A percentile compares a stretch with the other conserved stretches of the same genome.
These are phyloP conservation scores for Actinia equina DNA, from an alignment of 64 coral and sea anemone species.

Conservation along the genomic window DNA sequence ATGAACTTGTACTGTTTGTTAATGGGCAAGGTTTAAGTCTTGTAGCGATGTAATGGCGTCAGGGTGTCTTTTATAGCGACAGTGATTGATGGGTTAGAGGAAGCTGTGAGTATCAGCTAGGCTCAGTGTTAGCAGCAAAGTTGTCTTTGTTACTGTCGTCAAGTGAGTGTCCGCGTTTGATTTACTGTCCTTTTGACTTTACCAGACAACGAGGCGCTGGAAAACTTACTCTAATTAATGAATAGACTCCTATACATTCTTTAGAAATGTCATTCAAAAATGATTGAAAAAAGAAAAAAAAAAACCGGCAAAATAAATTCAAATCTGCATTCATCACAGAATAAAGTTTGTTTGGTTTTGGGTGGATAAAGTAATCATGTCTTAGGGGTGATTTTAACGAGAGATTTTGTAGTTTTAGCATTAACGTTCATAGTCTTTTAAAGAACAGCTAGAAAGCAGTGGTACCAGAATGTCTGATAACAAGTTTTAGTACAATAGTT, in stretches of 20 bases:
- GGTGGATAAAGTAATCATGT: too few relatives aligned
- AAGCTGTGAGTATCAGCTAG: neutral
- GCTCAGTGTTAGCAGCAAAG: neutral
- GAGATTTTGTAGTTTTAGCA: neutral
- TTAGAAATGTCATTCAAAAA: neutral
- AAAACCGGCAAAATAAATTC: neutral
- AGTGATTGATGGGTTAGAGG: neutral
- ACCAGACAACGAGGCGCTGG: conserved; percentile 9
- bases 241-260: neutral
- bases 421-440: too few relatives aligned
- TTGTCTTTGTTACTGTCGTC: neutral
- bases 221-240: conserved; percentile 4
- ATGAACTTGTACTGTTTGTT: neutral
- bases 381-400: neutral
- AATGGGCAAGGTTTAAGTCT: neutral
- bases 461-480: neutral
- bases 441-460: neutral
- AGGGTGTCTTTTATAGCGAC: neutral
- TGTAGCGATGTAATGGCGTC: neutral
- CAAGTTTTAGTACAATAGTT: neutral
- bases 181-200: neutral
- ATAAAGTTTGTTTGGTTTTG: neutral
- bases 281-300: neutral
- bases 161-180: neutral
- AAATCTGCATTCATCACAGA: neutral